Evolutionary conservation across 2,888 invertebrate genomes (phyloP).

Genomic region (Ptycholaimellus sp.): DNA sequence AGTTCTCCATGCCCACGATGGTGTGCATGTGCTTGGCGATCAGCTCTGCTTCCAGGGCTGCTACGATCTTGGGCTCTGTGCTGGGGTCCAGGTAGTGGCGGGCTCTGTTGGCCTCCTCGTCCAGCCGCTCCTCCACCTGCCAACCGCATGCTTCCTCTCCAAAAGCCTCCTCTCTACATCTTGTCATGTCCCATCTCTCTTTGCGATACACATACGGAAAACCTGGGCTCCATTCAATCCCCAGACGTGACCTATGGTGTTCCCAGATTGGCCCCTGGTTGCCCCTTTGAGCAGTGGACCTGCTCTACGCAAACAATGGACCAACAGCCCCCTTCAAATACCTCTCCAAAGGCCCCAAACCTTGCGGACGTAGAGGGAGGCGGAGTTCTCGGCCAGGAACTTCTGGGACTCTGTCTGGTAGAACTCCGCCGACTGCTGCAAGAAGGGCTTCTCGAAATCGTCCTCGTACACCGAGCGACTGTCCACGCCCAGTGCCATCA

Average conservation of each 20-base stretch:
- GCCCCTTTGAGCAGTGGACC: too few relatives aligned
- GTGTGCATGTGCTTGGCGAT: constrained; percentile 97
- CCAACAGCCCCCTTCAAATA: too few relatives aligned
- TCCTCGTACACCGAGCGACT: constrained; percentile 73
- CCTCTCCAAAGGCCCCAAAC: too few relatives aligned
- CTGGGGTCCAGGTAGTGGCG: constrained; percentile 90
- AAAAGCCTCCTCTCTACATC: too few relatives aligned
- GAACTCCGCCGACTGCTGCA: constrained; percentile 88
- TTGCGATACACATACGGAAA: too few relatives aligned
- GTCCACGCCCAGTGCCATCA: constrained; percentile 90
- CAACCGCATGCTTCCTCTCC: not conserved
- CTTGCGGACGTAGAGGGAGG: constrained; percentile 91
- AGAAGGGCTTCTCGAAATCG: constrained; percentile 91
- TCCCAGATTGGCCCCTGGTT: too few relatives aligned
- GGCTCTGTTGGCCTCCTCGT: constrained; percentile 87
- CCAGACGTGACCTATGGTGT: too few relatives aligned
- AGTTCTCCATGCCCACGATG: constrained; percentile 93
- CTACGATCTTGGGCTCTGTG: constrained; percentile 78
- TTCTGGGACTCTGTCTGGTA: constrained; percentile 72
- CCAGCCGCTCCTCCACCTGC: constrained; percentile 72
- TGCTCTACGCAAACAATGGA: too few relatives aligned
- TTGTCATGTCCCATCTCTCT: too few relatives aligned
- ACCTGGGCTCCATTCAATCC: too few relatives aligned
- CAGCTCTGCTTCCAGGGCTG: constrained; percentile 86
- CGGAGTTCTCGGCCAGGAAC: constrained; percentile 89